Conservation (phyloP, 2,797 vertebrate species). For the Denticeps clupeoides region DNA sequence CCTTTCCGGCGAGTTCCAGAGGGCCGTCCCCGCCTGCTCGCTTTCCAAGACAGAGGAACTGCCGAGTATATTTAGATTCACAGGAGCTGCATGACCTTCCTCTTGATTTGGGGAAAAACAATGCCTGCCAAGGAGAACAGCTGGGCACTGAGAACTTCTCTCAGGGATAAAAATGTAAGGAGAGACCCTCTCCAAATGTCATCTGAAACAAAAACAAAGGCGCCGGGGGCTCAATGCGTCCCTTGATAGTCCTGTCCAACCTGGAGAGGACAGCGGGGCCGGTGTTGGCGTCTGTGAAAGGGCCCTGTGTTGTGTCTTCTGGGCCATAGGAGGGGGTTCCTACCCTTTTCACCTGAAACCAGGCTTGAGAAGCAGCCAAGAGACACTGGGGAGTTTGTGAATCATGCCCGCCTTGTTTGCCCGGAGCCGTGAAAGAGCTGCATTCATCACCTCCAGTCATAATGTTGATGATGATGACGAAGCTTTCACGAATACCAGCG, state of each 20-base stretch:
- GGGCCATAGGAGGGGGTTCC: conserved; percentile 10
- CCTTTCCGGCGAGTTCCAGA: neutral
- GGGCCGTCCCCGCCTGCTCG: too few species aligned
- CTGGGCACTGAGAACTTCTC: neutral
- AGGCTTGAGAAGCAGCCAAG: conserved; percentile 33
- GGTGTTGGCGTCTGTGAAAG: too few species aligned
- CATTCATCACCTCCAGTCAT: conserved; percentile 36
- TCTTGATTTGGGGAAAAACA: too few species aligned
- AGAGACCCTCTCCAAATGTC: too few species aligned
- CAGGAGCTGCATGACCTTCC: too few species aligned
- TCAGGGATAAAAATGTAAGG: neutral
- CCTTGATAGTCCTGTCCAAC: too few species aligned
- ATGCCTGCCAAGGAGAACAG: neutral
- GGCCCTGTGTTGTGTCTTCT: neutral
- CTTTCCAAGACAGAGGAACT: too few species aligned
- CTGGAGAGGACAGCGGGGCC: conserved; percentile 15
- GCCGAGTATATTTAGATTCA: too few species aligned
- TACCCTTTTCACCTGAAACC: conserved; percentile 24
- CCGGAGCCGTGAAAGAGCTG: conserved; percentile 38
- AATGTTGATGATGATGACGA: conserved; percentile 33
- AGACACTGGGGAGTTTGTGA: conserved; percentile 36
- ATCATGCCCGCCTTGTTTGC: conserved; percentile 22
- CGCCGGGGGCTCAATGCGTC: too few species aligned
- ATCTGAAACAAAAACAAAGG: too few species aligned
- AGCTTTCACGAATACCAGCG: conserved; percentile 32